Percentiles rank a stretch among this genome's conserved stretches.
These are phyloP conservation scores for Ginglymostoma cirratum DNA, from an alignment of 2,113 vertebrate genomes.

Conservation along the genomic window DNA sequence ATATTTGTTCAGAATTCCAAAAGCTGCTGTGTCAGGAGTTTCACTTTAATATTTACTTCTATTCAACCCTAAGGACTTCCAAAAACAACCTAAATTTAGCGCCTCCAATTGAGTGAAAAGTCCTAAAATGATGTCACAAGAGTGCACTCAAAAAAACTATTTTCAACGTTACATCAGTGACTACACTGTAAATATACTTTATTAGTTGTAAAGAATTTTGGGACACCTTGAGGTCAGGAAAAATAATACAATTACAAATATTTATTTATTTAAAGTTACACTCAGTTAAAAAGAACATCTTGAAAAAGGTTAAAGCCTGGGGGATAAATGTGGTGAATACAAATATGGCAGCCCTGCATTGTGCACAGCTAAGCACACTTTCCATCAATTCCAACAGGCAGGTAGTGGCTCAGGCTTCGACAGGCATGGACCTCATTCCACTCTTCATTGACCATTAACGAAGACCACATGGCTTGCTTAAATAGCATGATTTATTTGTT, in stretches of 20 bases:
- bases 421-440: too few species aligned
- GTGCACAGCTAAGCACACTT: not conserved
- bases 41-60: not conserved
- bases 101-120: not conserved
- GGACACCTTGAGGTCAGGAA: not conserved
- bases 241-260: not conserved
- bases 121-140: not conserved
- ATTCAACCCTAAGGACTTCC: not conserved
- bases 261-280: not conserved
- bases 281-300: not conserved
- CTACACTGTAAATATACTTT: not conserved
- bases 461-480: too few species aligned
- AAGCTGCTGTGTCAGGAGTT: not conserved
- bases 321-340: not conserved
- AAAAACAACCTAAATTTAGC: not conserved
- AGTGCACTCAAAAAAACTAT: not conserved
- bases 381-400: not conserved
- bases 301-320: not conserved
- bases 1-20: conserved; percentile 7
- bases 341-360: not conserved
- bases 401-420: not conserved
- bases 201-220: not conserved
- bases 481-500: not conserved
- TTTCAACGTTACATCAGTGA: not conserved
- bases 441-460: too few species aligned